These are phyloP conservation scores for Cosmopolites sordidus DNA, from an alignment of 2,888 invertebrate genomes.

Conservation along the genomic window DNA sequence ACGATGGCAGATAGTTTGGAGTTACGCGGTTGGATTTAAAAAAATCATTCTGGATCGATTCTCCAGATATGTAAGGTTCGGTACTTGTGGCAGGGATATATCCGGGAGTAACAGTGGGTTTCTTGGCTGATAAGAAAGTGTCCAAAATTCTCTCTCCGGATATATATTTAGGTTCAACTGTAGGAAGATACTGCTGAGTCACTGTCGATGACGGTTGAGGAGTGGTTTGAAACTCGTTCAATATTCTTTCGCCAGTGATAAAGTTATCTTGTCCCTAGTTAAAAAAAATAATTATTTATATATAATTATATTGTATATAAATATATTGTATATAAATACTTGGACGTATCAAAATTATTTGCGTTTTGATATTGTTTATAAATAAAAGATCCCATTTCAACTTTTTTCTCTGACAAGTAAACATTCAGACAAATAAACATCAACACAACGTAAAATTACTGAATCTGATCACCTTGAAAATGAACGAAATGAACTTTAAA, in stretches of 20 bases:
- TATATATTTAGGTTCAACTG: conserved; percentile 15
- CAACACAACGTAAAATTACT: too few species aligned
- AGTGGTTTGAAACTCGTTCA: conserved; percentile 11
- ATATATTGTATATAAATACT: too few species aligned
- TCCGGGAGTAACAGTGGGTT: conserved; percentile 9
- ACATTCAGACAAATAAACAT: too few species aligned
- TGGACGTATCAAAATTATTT: too few species aligned
- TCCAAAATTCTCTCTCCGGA: conserved; percentile 23
- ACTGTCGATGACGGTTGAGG: conserved; percentile 3
- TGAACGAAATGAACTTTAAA: too few species aligned
- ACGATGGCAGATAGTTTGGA: conserved; percentile 17
- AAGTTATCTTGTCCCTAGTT: conserved; percentile 13
- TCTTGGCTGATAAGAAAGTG: conserved; percentile 9
- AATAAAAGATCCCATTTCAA: too few species aligned
- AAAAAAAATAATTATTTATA: too few species aligned
- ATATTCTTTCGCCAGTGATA: conserved; percentile 20
- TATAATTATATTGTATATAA: too few species aligned
- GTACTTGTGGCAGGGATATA: conserved; percentile 19
- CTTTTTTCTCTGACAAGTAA: too few species aligned
- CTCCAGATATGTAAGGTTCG: conserved; percentile 13
- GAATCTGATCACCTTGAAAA: too few species aligned
- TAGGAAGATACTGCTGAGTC: conserved; percentile 18
- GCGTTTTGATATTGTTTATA: too few species aligned
- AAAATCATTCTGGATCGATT: conserved; percentile 15
- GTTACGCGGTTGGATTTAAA: conserved; percentile 10